A percentile compares a stretch with the other conserved stretches of the same genome.
Evolutionary conservation across 2,888 invertebrate genomes (phyloP).

Genomic region (Noctua fimbriata): DNA sequence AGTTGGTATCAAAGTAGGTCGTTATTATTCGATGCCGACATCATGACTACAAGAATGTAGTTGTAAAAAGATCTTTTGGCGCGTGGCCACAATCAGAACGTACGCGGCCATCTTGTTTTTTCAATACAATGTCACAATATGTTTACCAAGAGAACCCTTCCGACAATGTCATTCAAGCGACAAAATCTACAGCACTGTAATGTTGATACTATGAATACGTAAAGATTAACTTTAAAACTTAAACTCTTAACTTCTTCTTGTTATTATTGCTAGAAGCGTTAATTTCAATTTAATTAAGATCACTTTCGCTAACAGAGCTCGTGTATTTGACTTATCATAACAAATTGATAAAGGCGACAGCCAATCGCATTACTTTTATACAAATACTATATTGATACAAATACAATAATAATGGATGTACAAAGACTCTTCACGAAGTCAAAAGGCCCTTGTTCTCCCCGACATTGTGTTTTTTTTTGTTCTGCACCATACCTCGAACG

Average conservation of each 20-base stretch:
- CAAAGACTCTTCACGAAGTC: no score
- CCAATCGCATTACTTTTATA: constrained; percentile 14
- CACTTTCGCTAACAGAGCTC: not conserved
- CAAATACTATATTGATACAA: not conserved
- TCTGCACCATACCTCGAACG: no score
- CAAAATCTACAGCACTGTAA: not conserved
- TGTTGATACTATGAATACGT: not conserved
- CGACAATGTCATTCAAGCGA: not conserved
- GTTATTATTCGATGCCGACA: not conserved
- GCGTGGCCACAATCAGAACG: no score
- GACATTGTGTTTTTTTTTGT: no score
- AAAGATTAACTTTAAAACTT: not conserved
- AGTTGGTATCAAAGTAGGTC: not conserved
- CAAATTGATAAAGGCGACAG: constrained; percentile 12
- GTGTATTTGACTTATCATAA: constrained; percentile 33
- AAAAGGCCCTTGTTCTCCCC: no score
- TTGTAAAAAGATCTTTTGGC: not conserved
- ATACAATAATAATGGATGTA: not conserved
- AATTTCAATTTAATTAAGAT: not conserved
- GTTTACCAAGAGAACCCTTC: not conserved
- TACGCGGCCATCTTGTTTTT: no score
- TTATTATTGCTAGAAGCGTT: not conserved
- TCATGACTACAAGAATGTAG: constrained; percentile 3
- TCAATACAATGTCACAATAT: not conserved
- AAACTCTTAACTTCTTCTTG: not conserved